These are phyloP conservation scores for Brachionus koreanus DNA, from an alignment of 1,140 invertebrate genomes.

Conservation along the genomic window DNA sequence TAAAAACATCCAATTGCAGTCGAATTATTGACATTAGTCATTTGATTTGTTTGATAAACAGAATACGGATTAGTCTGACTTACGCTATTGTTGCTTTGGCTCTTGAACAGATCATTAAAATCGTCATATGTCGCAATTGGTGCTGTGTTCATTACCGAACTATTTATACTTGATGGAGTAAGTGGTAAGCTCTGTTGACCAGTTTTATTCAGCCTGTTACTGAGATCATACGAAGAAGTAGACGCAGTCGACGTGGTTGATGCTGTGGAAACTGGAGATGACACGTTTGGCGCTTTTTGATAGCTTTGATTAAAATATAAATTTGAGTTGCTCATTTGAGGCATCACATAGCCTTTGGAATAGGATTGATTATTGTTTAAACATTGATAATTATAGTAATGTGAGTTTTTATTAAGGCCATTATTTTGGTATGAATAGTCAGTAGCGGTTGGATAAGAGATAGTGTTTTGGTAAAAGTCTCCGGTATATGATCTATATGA, in stretches of 20 bases:
- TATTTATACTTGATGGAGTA: not conserved
- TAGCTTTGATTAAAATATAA: conserved; percentile 21
- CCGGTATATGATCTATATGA: not conserved
- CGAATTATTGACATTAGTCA: not conserved
- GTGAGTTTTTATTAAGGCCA: conserved; percentile 22
- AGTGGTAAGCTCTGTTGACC: not conserved
- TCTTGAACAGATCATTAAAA: not conserved
- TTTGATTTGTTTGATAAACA: not conserved
- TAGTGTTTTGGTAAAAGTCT: conserved; percentile 13
- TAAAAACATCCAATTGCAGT: conserved; percentile 27
- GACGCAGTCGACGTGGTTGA: conserved; percentile 1
- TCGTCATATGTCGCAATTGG: not conserved
- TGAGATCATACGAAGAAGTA: conserved; percentile 14
- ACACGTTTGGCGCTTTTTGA: not conserved
- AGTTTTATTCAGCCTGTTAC: not conserved
- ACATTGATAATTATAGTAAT: conserved; percentile 33
- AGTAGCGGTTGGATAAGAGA: not conserved
- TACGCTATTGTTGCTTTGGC: not conserved
- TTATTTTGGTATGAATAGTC: conserved; percentile 26
- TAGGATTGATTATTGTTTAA: conserved; percentile 22
- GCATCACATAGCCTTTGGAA: not conserved
- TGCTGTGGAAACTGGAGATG: not conserved
- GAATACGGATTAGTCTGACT: not conserved
- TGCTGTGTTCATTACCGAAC: not conserved
- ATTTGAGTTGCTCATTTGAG: not conserved